These are phyloP conservation scores for Bedellia somnulentella DNA, from an alignment of 2,888 invertebrate genomes.

Conservation along the genomic window DNA sequence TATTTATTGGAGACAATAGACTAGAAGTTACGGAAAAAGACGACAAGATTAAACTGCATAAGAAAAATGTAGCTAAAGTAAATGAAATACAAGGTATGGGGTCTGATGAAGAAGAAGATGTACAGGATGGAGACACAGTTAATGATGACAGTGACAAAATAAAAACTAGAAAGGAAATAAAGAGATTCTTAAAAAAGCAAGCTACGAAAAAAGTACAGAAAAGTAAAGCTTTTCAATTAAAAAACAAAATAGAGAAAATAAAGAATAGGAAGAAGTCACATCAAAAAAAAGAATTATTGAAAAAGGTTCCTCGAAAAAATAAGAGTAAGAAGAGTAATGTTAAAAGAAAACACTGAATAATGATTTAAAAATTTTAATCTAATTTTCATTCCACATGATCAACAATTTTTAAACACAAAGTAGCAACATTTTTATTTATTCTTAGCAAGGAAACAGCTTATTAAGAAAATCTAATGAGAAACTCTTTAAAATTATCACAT, in stretches of 20 bases:
- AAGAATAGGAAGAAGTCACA: slow-evolving; percentile 70
- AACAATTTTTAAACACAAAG: slow-evolving; percentile 1
- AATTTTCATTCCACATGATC: too few relatives aligned
- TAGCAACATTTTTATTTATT: background rate
- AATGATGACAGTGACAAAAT: slow-evolving; percentile 23
- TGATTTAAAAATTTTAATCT: too few relatives aligned
- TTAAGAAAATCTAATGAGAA: too few relatives aligned
- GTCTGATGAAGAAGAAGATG: slow-evolving; percentile 25
- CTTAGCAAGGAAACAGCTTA: too few relatives aligned
- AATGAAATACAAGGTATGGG: slow-evolving; percentile 37
- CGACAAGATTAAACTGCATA: slow-evolving; percentile 14
- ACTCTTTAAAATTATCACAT: too few relatives aligned
- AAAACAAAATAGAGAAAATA: slow-evolving; percentile 69
- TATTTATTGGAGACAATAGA: slow-evolving; percentile 73
- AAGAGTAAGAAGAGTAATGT: slow-evolving; percentile 35
- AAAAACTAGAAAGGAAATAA: slow-evolving; percentile 67
- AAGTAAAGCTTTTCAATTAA: slow-evolving; percentile 76
- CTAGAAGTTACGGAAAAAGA: slow-evolving; percentile 19
- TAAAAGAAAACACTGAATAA: slow-evolving; percentile 33
- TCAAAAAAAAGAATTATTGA: slow-evolving; percentile 33
- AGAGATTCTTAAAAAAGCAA: slow-evolving; percentile 69
- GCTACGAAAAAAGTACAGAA: slow-evolving; percentile 74
- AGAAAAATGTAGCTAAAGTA: slow-evolving; percentile 15
- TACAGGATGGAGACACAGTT: slow-evolving; percentile 23
- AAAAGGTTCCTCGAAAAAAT: slow-evolving; percentile 26